Percentiles rank a stretch among this genome's conserved stretches.
These are phyloP conservation scores for Rhopalosiphum padi DNA, from an alignment of 1,140 invertebrate genomes.

Conservation along the genomic window DNA sequence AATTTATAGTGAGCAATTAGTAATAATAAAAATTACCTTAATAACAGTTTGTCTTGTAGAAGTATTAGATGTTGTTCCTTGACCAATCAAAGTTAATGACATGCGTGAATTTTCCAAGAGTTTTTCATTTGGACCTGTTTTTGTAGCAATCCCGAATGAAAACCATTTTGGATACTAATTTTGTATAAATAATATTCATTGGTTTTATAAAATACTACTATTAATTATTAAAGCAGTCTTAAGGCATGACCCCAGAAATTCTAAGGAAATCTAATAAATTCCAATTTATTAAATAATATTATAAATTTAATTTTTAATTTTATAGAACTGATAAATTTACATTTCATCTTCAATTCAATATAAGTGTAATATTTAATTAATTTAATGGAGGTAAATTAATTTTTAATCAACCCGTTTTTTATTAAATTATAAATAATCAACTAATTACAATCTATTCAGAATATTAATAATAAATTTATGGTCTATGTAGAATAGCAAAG, in stretches of 20 bases:
- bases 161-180: slow-evolving; percentile 3
- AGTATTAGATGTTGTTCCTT: neutral
- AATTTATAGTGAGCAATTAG: neutral
- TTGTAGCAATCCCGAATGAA: neutral
- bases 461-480: no score
- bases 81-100: slow-evolving; percentile 34
- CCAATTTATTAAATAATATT: neutral
- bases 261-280: neutral
- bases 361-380: no score
- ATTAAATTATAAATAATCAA: no score
- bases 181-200: neutral
- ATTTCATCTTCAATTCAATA: no score
- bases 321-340: no score
- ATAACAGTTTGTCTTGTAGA: neutral
- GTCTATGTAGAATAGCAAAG: no score
- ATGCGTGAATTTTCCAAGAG: neutral
- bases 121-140: neutral
- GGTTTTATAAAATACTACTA: neutral
- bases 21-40: neutral
- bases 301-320: neutral
- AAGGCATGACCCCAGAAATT: neutral
- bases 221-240: neutral
- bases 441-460: no score
- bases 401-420: no score
- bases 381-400: no score